A percentile compares a stretch with the other conserved stretches of the same genome.
These are phyloP conservation scores for Tokudaia tokunoshimensis DNA, from an alignment of 2,797 vertebrate genomes.

Conservation along the genomic window DNA sequence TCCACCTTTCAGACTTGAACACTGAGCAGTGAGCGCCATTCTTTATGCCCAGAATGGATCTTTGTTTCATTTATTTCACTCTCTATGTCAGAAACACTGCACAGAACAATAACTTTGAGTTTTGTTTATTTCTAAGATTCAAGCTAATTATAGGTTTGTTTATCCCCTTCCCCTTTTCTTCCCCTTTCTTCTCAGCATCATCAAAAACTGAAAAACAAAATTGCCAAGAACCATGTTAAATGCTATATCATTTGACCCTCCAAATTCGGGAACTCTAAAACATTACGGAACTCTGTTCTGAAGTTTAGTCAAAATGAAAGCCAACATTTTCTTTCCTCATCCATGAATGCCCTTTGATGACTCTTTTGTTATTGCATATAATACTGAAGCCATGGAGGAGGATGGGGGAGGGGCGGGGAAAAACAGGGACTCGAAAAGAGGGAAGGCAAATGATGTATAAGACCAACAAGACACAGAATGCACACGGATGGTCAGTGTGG, in stretches of 20 bases:
- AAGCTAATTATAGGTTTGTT: conserved; percentile 21
- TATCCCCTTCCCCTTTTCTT: background rate
- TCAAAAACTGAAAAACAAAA: conserved; percentile 52
- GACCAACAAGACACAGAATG: background rate
- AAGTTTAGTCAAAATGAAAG: background rate
- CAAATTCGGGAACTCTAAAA: conserved; percentile 38
- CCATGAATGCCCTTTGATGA: background rate
- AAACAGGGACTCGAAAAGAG: background rate
- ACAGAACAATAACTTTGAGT: conserved; percentile 36
- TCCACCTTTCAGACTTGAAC: conserved; percentile 60
- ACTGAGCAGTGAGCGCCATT: conserved; percentile 38
- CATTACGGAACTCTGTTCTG: background rate
- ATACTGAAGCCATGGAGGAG: background rate
- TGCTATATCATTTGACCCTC: background rate
- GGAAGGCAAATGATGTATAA: background rate
- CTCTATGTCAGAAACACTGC: conserved; percentile 5
- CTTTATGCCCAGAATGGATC: conserved; percentile 27
- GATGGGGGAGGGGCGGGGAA: background rate
- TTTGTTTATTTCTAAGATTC: conserved; percentile 51
- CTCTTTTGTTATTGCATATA: conserved; percentile 6
- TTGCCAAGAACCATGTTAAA: background rate
- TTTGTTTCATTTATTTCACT: conserved; percentile 58
- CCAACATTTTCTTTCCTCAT: background rate
- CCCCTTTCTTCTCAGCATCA: conserved; percentile 15
- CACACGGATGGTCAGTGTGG: background rate